Evolutionary conservation across 1,140 invertebrate genomes (phyloP), one percentile per base, ranked within the genome.

Genomic region (Meteorus sp.): DNA sequence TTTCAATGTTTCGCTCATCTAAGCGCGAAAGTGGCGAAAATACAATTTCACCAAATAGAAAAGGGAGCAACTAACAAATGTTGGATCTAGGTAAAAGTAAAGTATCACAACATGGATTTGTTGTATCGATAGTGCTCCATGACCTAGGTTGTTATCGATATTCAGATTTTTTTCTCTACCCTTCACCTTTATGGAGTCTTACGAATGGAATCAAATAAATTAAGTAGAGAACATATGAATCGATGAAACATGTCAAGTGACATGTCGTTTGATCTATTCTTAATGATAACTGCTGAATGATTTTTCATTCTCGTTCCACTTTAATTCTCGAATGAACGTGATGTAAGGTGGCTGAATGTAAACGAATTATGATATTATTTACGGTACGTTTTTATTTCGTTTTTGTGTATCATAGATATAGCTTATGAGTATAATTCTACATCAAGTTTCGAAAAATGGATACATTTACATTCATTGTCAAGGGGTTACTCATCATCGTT

Each of bases 401-500:
- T 75, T n/a, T n/a, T 79, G 74, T 75, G 71, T 79, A 77, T 79
- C 72, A 78, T 80, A 80, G 77, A 76, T 79, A 79, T 77, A 80
- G 77, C 77, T 80, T 79, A 80, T 77, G 76, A 77, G 75, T 80
- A 80, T 80, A 80, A 76, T 80, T 80, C 77, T 80, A 80, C 78
- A 80, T 80, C 76, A 78, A 80, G 71, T 79, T 80, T 79, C 69
- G 70, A 77, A 80, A 78, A 65, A 78, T 78, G 78, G 78, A 80
- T 80, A 80, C 78, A 80, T 79, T 78, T 80, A 80, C 78, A 80
- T 80, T 80, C 75, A 80, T 80, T 80, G 77, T 77, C 78, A 80
- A 74, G 78, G 74, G 75, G 76, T 79, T 79, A 79, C 66, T 76
- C 66, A 62, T 69, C 71, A 63, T 68, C 68, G 58, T 68, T 63